Evolutionary conservation across 2,888 invertebrate species (phyloP), one percentile per base, ranked within the genome.

Genomic region (Eilema depressum): DNA sequence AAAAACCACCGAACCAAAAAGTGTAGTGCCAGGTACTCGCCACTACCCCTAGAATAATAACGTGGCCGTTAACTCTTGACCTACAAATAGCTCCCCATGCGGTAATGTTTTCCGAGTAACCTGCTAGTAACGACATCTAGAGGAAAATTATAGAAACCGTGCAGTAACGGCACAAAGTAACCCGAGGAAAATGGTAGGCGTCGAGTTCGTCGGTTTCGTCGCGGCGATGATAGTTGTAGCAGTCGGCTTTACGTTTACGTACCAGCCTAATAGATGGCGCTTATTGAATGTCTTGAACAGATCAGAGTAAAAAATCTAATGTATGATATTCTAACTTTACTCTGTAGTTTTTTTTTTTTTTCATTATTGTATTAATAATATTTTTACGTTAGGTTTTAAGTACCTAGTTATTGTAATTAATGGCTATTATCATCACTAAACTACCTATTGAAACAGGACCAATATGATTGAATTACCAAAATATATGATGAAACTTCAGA

Each of bases 51-150:
- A 53, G 53, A n/a, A 53, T 53, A 53, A n/a, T n/a, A 53, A n/a
- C 8, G 53, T 53, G n/a, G 10, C 53, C 53, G 53, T n/a, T 53
- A 20, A 53, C n/a, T n/a, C 20, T 53, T 53, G 53, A 53, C 53
- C 53, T 53, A 53, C 53, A 53, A n/a, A 53, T 53, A n/a, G 53
- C 53, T 53, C 53, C n/a, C 20, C n/a, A 53, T 53, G 20, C 53
- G n/a, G n/a, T 1, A 8, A 26, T 28, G 20, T 59, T 59, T 28
- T 59, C 57, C 25, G 5, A 33, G 17, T 61, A 61, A 33, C n/a
- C 30, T 61, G 33, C 23, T 33, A 57, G 10, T 25, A 66, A 25
- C 33, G 66, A 56, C 66, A 57, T 66, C 66, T 66, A 2, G 37
- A 23, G 33, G 66, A 57, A 57, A 37, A 66, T 25, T 3, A 10